A percentile compares a stretch with the other conserved stretches of the same genome.
These are phyloP conservation scores for Platycheirus albimanus DNA, from an alignment of 2,888 invertebrate species.

Conservation along the genomic window DNA sequence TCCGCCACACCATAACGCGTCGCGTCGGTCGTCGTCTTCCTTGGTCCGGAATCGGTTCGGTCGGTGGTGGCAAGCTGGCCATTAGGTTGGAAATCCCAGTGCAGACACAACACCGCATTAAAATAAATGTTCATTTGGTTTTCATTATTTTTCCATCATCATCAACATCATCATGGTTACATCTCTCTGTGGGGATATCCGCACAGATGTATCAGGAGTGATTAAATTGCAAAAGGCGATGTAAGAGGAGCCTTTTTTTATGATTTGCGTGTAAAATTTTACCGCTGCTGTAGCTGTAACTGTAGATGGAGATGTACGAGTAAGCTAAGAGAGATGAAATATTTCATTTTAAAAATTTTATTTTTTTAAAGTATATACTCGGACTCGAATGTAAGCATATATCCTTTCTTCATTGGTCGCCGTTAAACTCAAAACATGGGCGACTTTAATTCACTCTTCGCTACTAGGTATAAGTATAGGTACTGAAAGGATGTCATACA, in stretches of 20 bases:
- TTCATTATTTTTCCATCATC: slow-evolving; percentile 51
- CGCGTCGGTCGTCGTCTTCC: not conserved
- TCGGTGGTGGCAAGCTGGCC: not conserved
- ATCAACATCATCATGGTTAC: slow-evolving; percentile 34
- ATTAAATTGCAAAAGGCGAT: slow-evolving; percentile 54
- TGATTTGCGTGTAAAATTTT: slow-evolving; percentile 4
- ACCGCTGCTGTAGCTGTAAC: not conserved
- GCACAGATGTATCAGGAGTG: slow-evolving; percentile 38
- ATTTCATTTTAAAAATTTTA: slow-evolving; percentile 51
- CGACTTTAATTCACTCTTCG: not conserved
- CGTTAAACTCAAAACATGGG: not conserved
- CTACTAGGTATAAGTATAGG: too few relatives aligned
- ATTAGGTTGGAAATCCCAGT: slow-evolving; percentile 20
- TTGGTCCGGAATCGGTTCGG: not conserved
- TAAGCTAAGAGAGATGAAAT: slow-evolving; percentile 47
- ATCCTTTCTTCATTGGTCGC: not conserved
- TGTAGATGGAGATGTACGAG: not conserved
- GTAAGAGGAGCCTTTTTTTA: slow-evolving; percentile 22
- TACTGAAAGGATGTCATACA: not conserved
- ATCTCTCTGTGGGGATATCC: slow-evolving; percentile 33
- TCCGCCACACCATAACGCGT: not conserved
- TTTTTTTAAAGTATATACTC: slow-evolving; percentile 21
- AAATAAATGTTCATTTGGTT: slow-evolving; percentile 57
- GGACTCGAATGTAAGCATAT: too few relatives aligned
- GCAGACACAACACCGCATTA: slow-evolving; percentile 47